phyloP scores from a whole-genome alignment of 2,113 vertebrate species.

The Maccullochella peelii region DNA sequence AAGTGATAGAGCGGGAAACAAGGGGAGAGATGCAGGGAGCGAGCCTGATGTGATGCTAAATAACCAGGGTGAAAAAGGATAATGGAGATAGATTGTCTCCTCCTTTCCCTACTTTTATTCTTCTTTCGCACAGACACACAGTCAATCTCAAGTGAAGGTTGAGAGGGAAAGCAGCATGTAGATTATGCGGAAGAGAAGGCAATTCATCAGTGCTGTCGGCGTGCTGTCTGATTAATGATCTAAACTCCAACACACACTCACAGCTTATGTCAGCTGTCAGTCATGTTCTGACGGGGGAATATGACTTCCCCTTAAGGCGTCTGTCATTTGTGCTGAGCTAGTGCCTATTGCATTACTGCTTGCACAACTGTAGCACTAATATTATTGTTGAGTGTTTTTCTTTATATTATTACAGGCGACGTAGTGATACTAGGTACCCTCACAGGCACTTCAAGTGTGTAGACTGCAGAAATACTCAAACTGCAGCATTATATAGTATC shows the following conservation, averaged over 20 bases:
- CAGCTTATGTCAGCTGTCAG: slow-evolving; percentile 72
- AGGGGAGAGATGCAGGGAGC: slow-evolving; percentile 33
- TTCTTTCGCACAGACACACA: slow-evolving; percentile 25
- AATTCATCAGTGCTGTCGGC: slow-evolving; percentile 63
- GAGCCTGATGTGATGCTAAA: slow-evolving; percentile 44
- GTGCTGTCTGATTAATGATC: slow-evolving; percentile 67
- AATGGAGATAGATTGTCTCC: slow-evolving; percentile 60
- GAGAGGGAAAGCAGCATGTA: slow-evolving; percentile 31
- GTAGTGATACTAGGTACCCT: slow-evolving; percentile 6
- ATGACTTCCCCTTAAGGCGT: slow-evolving; percentile 46
- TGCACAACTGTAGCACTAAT: slow-evolving; percentile 15
- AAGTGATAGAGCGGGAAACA: slow-evolving; percentile 47
- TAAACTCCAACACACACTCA: slow-evolving; percentile 47
- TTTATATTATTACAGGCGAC: slow-evolving; percentile 12
- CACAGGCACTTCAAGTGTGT: neutral
- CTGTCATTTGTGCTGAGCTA: slow-evolving; percentile 45
- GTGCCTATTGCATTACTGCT: slow-evolving; percentile 1
- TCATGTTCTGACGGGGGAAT: slow-evolving; percentile 48
- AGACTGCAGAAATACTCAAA: neutral
- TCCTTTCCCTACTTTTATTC: slow-evolving; percentile 39
- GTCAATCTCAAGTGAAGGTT: slow-evolving; percentile 50
- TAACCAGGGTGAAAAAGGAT: slow-evolving; percentile 51
- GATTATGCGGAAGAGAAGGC: slow-evolving; percentile 61
- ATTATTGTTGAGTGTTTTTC: neutral
- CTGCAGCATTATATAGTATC: neutral